Evolutionary conservation across 2,797 vertebrate species (phyloP).

Genomic region (Simalia tracyae): DNA sequence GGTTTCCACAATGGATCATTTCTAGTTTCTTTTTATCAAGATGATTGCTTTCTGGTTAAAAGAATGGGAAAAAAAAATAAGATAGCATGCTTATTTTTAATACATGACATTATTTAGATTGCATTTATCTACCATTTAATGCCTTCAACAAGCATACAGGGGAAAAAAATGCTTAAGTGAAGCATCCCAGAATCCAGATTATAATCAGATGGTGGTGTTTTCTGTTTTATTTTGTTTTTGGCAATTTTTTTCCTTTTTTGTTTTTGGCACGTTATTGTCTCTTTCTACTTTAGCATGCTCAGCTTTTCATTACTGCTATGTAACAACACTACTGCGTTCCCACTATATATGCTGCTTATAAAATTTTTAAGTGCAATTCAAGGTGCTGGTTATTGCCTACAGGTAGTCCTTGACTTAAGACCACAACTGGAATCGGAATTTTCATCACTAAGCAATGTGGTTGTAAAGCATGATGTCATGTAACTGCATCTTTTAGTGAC

Average conservation of each 20-base stretch:
- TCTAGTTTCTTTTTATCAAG: background rate
- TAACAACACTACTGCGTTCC: background rate
- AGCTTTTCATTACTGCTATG: background rate
- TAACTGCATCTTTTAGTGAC: too few relatives aligned
- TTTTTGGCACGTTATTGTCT: background rate
- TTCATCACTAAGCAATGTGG: too few relatives aligned
- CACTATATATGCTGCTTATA: background rate
- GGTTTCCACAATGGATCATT: background rate
- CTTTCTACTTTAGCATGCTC: background rate
- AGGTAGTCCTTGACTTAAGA: too few relatives aligned
- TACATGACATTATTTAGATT: background rate
- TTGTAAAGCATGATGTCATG: too few relatives aligned
- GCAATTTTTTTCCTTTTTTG: background rate
- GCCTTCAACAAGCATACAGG: background rate
- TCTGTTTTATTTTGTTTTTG: background rate
- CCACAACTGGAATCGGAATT: too few relatives aligned
- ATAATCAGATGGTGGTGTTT: background rate
- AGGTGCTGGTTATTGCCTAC: background rate
- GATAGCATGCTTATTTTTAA: background rate
- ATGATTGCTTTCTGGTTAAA: background rate
- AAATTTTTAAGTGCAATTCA: background rate
- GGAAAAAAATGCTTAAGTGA: background rate
- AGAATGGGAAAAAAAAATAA: background rate
- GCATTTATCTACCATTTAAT: background rate
- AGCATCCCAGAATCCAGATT: background rate